phyloP scores from a whole-genome alignment of 2,888 invertebrate species.

The Anarsia innoxiella region DNA sequence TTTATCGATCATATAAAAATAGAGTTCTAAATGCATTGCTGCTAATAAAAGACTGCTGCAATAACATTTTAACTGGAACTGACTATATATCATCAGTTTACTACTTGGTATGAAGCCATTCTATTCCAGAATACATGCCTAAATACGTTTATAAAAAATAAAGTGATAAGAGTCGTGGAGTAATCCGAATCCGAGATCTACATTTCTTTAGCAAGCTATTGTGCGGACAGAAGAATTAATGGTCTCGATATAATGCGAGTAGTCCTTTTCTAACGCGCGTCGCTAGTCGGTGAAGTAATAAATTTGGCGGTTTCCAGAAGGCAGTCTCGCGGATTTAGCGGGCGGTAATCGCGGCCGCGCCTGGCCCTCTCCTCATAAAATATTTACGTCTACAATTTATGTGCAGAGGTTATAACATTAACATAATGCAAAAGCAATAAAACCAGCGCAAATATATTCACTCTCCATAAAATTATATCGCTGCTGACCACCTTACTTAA shows the following conservation, averaged over 20 bases:
- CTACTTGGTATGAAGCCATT: too few relatives aligned
- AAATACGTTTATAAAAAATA: too few relatives aligned
- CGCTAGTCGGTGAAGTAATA: slow-evolving; percentile 34
- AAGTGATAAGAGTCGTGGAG: slow-evolving; percentile 3
- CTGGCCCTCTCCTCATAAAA: slow-evolving; percentile 36
- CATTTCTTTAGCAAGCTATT: slow-evolving; percentile 9
- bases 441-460: slow-evolving; percentile 37
- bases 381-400: slow-evolving; percentile 43
- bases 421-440: slow-evolving; percentile 49
- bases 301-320: slow-evolving; percentile 28
- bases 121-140: too few relatives aligned
- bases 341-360: slow-evolving; percentile 25
- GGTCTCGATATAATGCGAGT: slow-evolving; percentile 27
- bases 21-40: slow-evolving; percentile 27
- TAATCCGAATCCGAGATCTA: slow-evolving; percentile 9
- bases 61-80: slow-evolving; percentile 18
- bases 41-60: slow-evolving; percentile 20
- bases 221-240: slow-evolving; percentile 32
- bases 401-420: slow-evolving; percentile 45
- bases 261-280: too few relatives aligned
- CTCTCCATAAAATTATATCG: slow-evolving; percentile 39
- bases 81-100: not conserved
- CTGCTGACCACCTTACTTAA: too few relatives aligned
- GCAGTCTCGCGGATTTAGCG: slow-evolving; percentile 30
- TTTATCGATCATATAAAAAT: slow-evolving; percentile 42